Base-by-base conservation (phyloP, 2,113 vertebrate genomes). In the Sebastes schlegelii region DNA sequence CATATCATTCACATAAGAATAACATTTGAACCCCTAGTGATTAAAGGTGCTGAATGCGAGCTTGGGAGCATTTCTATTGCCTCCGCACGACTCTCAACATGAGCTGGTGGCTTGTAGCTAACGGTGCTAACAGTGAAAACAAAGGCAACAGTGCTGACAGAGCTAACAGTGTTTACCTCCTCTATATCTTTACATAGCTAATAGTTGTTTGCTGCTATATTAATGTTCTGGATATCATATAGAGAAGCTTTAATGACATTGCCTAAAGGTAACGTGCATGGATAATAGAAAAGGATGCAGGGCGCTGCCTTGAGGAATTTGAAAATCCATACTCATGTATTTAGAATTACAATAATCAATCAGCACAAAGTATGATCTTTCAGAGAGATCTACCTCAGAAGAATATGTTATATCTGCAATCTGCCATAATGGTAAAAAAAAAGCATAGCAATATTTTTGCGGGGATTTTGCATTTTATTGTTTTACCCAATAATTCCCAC, bases 201-300 rank as follows among this genome's bases (percentile, higher is more conserved):
- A 34, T 34, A 34, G 34, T 34, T 34, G 34, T 34, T 34, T 34
- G 34, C 34, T 34, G 34, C 34, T 34, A 34, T 34, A 4, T 34
- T 34, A 34, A 34, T 34, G 34, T 0, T 34, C 34, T 34, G 34
- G 34, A 34, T 34, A 34, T 34, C 34, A 34, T 34, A 34, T 34
- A 34, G 34, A 34, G 34, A 34, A 34, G 34, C 34, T 34, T 34
- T 34, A 68, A 69, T 51, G 51, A 43, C 51, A 34, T 52, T 64
- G 43, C 72, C 61, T 45, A 4, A 76, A 71, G 43, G 26, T 43
- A 68, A 57, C 65, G 52, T 67, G 60, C 1, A n/a, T 79, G 19
- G 66, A 66, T 46, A 75, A 57, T 52, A 77, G 43, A 48, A 62
- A 12, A 51, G 49, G 1, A 13, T 51, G 4, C 49, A 51, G 52